Percentiles rank a stretch among this genome's conserved stretches.
phyloP scores from a whole-genome alignment of 2,888 invertebrate genomes.

The Sepioteuthis lessoniana region DNA sequence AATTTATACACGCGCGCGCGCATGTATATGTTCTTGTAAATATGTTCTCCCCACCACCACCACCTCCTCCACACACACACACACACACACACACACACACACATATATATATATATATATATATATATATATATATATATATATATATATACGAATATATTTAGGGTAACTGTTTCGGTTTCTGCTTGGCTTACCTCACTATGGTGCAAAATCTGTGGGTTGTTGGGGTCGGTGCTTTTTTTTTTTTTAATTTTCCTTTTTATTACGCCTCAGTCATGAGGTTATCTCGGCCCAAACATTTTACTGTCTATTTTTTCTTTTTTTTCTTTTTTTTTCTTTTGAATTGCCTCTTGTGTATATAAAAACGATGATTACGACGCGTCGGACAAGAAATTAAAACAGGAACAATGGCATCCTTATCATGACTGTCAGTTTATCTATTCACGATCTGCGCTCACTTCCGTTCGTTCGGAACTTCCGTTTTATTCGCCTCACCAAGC shows the following conservation, averaged over 20 bases:
- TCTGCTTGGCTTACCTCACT: not conserved
- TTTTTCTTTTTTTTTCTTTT: not conserved
- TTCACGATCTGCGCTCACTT: not conserved
- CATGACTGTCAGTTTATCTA: not conserved
- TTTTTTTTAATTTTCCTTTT: not conserved
- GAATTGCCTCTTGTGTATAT: not conserved
- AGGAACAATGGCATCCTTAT: not conserved
- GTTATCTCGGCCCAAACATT: not conserved
- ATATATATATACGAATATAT: not conserved
- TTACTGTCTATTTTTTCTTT: not conserved
- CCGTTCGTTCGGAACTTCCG: slow-evolving; percentile 11
- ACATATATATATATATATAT: not conserved
- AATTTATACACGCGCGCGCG: too few relatives aligned
- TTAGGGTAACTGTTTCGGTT: not conserved
- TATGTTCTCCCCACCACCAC: too few relatives aligned
- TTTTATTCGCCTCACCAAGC: slow-evolving; percentile 33
- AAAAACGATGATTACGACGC: slow-evolving; percentile 6
- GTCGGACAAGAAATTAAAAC: not conserved
- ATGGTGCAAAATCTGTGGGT: not conserved
- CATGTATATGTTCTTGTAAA: not conserved
- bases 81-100: too few relatives aligned
- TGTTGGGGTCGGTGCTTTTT: not conserved
- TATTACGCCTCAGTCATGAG: not conserved
- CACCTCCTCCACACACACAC: too few relatives aligned
- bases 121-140: not conserved